A percentile compares a stretch with the other conserved stretches of the same genome.
Conservation (phyloP, 2,888 invertebrate genomes). For the Patella pellucida region DNA sequence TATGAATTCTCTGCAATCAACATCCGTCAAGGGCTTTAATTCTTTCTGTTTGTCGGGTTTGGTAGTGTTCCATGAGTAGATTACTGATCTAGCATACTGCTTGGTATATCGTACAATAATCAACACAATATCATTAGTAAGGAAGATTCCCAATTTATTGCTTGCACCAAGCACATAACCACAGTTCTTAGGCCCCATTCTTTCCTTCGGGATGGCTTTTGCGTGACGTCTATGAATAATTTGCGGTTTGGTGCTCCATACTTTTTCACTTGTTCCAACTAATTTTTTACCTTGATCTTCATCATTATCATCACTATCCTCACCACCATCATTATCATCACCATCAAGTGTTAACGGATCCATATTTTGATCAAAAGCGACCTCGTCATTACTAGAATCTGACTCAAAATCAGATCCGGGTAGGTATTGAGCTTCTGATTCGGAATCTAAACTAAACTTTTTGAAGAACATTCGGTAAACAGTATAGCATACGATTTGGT, state of each 20-base stretch:
- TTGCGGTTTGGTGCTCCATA: neutral
- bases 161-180: neutral
- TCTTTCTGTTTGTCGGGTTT: too few species aligned
- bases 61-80: too few species aligned
- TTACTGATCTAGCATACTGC: neutral
- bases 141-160: neutral
- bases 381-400: neutral
- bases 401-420: too few species aligned
- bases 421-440: too few species aligned
- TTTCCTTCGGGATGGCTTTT: neutral
- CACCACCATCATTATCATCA: too few species aligned
- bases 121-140: neutral
- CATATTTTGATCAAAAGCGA: neutral
- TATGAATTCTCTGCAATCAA: neutral
- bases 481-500: too few species aligned
- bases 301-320: too few species aligned
- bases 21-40: neutral
- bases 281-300: neutral
- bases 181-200: neutral
- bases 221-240: neutral
- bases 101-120: neutral
- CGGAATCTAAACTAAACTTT: too few species aligned
- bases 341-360: neutral
- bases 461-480: too few species aligned
- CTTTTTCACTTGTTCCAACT: neutral